A percentile compares a stretch with the other conserved stretches of the same genome.
Evolutionary conservation across 2,113 vertebrate species (phyloP).

Genomic region (Donacobius atricapilla): DNA sequence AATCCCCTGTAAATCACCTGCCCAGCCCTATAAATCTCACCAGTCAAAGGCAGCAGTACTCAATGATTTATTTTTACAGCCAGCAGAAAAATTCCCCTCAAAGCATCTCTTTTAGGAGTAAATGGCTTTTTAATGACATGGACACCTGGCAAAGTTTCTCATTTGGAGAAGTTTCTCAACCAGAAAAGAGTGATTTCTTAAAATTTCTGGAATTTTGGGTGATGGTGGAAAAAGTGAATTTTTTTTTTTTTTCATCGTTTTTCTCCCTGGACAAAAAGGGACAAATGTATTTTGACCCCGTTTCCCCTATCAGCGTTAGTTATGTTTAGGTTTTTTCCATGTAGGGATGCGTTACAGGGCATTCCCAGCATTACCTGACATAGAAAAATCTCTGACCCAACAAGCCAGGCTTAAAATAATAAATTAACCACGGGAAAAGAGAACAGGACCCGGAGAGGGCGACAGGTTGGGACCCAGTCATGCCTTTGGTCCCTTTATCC

Average conservation of each 20-base stretch:
- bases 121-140: neutral
- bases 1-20: neutral
- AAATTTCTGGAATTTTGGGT: neutral
- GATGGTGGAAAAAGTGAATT: fast-evolving
- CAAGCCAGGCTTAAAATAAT: neutral
- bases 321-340: neutral
- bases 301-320: neutral
- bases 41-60: neutral
- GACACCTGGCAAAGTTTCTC: neutral
- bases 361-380: fast-evolving
- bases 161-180: neutral
- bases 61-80: neutral
- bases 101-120: neutral
- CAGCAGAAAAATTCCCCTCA: neutral
- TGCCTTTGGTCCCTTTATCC: neutral
- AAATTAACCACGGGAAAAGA: neutral
- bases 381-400: neutral
- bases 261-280: neutral
- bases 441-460: fast-evolving
- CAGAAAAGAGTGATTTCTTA: neutral
- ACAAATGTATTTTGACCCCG: neutral
- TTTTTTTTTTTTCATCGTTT: neutral
- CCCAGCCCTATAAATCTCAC: neutral
- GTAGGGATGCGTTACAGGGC: fast-evolving
- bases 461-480: fast-evolving